Evolutionary conservation across 1,140 invertebrate genomes (phyloP), one percentile per base, ranked within the genome.

Genomic region (Globodera rostochiensis): DNA sequence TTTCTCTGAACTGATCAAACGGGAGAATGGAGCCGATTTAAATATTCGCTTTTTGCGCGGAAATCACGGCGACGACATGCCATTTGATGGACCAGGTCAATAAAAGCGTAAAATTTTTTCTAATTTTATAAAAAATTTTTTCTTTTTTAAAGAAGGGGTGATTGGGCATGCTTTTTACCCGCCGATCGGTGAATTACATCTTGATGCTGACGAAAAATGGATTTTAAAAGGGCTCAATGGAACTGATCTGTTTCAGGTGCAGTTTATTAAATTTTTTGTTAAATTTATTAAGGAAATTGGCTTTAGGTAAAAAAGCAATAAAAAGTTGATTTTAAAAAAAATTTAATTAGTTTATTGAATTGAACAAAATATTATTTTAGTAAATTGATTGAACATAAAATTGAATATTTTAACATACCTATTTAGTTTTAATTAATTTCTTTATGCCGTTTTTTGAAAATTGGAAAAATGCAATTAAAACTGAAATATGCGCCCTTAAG

Each of bases 171-270:
- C 88, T 7, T 89, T 89, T 77, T 90, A 88, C 57, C 88, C 88
- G 4, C 80, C 82, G 19, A 84, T 90, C 25, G 88, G 88, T 21
- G 80, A 84, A 21, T 75, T 90, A 6, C 88, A 89, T 76, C 89
- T 89, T 74, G 88, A 89, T 74, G 88, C 89, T 0, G 87, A 90
- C 74, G 88, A 89, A 80, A 74, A 88, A 49, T 89, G 88, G 88
- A 89, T 85, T 6, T 67, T 88, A 70, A 87, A 89, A 75, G 74
- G 76, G 7, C 21, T 25, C 13, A 60, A 86, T 36, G 87, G 87
- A 6, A 88, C 89, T 49, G 89, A 88, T 80, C 74, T 88, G 4
- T 88, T 84, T 71, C 87, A 86, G 74, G 84, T 86, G 49, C n/a
- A 73, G 53, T 15, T 45, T 19, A 82, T 80, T 36, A 36, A 36